phyloP scores from a whole-genome alignment of 1,140 invertebrate species.

The Harlomillsia oculata region DNA sequence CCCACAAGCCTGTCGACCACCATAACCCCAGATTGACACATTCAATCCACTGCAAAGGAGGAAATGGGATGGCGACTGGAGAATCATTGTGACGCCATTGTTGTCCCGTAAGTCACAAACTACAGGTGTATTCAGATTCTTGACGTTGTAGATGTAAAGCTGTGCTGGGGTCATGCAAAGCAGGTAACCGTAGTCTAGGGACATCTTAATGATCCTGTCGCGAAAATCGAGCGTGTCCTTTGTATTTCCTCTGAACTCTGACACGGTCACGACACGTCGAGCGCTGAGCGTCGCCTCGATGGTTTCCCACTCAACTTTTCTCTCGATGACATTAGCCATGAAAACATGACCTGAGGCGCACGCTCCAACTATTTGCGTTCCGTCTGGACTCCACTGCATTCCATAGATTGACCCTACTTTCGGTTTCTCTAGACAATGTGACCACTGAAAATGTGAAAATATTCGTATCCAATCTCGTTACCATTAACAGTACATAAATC shows the following conservation, averaged over 20 bases:
- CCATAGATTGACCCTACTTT: conserved; percentile 74
- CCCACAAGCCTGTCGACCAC: conserved; percentile 70
- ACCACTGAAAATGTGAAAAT: conserved; percentile 60
- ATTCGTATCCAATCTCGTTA: background rate
- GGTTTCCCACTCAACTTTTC: conserved; percentile 69
- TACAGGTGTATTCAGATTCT: conserved; percentile 83
- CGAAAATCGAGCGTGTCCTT: conserved; percentile 80
- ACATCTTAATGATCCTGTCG: conserved; percentile 65
- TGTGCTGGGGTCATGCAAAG: conserved; percentile 85
- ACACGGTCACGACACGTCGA: conserved; percentile 68
- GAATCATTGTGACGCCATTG: conserved; percentile 65
- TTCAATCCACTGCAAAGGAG: conserved; percentile 66
- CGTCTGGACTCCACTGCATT: conserved; percentile 87
- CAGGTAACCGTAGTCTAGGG: conserved; percentile 71
- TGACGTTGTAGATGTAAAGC: conserved; percentile 77
- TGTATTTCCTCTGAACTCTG: conserved; percentile 74
- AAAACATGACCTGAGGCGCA: conserved; percentile 83
- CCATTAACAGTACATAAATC: background rate
- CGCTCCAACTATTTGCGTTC: conserved; percentile 86
- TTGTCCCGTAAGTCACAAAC: conserved; percentile 64
- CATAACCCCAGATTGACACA: conserved; percentile 75
- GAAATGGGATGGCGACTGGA: conserved; percentile 71
- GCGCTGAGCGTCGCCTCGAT: conserved; percentile 67
- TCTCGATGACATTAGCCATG: conserved; percentile 83
- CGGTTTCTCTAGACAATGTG: conserved; percentile 79